Conservation (phyloP, 2,888 invertebrate species). For the Mylabris sibirica region DNA sequence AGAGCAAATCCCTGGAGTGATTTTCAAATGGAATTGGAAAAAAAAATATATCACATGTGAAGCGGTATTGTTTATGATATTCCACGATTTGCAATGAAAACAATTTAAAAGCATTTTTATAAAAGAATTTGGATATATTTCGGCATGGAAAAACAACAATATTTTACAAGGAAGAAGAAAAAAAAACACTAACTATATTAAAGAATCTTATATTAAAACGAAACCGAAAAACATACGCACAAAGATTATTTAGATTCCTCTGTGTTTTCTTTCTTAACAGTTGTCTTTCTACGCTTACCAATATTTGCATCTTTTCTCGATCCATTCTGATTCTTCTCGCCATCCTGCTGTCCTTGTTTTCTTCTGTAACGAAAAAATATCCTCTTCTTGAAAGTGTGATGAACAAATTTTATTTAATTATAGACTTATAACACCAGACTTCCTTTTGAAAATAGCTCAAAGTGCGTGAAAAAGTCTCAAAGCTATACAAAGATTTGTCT, state of each 20-base stretch:
- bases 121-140: not conserved
- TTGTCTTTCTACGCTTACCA: not conserved
- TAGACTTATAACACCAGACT: too few species aligned
- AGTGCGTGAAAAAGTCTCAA: too few species aligned
- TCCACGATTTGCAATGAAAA: not conserved
- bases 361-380: not conserved
- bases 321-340: not conserved
- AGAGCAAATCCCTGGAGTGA: not conserved
- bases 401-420: too few species aligned
- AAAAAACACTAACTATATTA: not conserved
- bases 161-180: not conserved
- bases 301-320: not conserved
- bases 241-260: slow-evolving; percentile 5
- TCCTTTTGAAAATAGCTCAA: too few species aligned
- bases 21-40: slow-evolving; percentile 4
- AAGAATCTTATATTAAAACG: not conserved
- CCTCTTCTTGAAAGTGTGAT: not conserved
- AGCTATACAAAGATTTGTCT: too few species aligned
- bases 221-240: not conserved
- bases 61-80: not conserved
- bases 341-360: not conserved
- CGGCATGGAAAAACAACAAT: not conserved
- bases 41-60: not conserved
- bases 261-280: not conserved
- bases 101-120: not conserved